phyloP scores from a whole-genome alignment of 2,113 vertebrate genomes.

The Ageneiosus marmoratus region DNA sequence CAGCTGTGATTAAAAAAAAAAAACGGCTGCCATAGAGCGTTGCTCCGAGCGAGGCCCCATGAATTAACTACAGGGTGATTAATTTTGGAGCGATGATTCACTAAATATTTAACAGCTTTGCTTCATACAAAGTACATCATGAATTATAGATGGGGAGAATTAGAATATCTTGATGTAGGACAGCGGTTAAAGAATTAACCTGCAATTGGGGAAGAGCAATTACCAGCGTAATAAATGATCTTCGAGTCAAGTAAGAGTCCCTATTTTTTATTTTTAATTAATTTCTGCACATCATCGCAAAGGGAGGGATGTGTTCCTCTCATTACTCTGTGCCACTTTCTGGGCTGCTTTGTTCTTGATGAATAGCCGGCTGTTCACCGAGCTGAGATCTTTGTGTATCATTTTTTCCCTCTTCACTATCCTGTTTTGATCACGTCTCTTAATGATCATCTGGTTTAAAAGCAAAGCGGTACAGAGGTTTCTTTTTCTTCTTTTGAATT shows the following conservation, averaged over 20 bases:
- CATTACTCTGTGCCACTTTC: slow-evolving; percentile 75
- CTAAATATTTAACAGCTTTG: slow-evolving; percentile 86
- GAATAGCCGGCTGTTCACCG: slow-evolving; percentile 65
- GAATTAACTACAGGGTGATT: slow-evolving; percentile 78
- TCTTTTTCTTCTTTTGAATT: slow-evolving; percentile 12
- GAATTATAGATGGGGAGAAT: slow-evolving; percentile 79
- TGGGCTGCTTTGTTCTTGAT: slow-evolving; percentile 72
- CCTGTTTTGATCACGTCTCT: slow-evolving; percentile 26
- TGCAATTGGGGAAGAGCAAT: slow-evolving; percentile 80
- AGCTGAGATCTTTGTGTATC: slow-evolving; percentile 49
- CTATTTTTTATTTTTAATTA: slow-evolving; percentile 81
- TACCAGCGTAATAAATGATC: slow-evolving; percentile 80
- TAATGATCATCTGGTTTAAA: slow-evolving; percentile 27
- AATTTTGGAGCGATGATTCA: slow-evolving; percentile 80
- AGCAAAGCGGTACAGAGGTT: slow-evolving; percentile 4
- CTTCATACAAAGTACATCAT: slow-evolving; percentile 82
- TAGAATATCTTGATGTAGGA: slow-evolving; percentile 79
- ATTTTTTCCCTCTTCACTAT: background rate
- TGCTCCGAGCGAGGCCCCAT: slow-evolving; percentile 69
- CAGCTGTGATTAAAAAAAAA: slow-evolving; percentile 76
- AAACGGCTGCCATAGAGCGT: slow-evolving; percentile 68
- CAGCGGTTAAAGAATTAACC: slow-evolving; percentile 82
- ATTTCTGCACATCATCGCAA: slow-evolving; percentile 74
- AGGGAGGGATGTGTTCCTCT: slow-evolving; percentile 58
- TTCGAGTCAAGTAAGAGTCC: slow-evolving; percentile 64